phyloP scores from a whole-genome alignment of 2,113 vertebrate genomes.

The Bagarius yarrelli region DNA sequence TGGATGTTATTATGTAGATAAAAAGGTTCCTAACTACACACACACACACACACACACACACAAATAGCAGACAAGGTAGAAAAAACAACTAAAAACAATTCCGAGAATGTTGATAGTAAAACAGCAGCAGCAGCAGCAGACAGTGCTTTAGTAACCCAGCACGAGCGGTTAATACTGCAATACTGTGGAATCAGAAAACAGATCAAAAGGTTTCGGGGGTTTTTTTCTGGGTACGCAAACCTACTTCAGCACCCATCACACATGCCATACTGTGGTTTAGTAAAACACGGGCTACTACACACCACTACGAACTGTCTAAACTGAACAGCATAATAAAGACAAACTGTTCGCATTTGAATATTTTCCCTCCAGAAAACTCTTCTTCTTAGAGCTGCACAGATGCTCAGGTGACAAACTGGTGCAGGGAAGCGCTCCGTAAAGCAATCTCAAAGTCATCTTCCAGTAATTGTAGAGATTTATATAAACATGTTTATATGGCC shows the following conservation, averaged over 20 bases:
- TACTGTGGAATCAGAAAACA: neutral
- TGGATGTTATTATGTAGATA: neutral
- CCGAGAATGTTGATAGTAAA: neutral
- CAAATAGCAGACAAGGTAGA: no score
- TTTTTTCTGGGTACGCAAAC: neutral
- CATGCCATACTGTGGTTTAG: neutral
- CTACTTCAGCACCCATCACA: neutral
- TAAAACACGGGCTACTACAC: neutral
- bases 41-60: neutral
- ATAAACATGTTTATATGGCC: constrained; percentile 39
- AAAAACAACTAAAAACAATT: no score
- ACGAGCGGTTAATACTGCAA: neutral
- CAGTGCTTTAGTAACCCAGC: no score
- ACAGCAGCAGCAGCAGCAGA: neutral
- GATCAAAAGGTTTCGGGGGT: no score
- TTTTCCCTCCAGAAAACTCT: neutral
- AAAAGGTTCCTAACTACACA: neutral
- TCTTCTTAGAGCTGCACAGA: neutral
- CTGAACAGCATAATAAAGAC: neutral
- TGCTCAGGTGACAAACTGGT: neutral
- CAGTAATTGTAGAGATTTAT: constrained; percentile 68
- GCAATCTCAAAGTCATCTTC: constrained; percentile 64
- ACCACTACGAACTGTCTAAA: neutral
- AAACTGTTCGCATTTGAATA: neutral
- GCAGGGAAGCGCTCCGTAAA: constrained; percentile 2